Base-by-base conservation (phyloP, 2,888 invertebrate genomes). In the Protodeltote pygarga region DNA sequence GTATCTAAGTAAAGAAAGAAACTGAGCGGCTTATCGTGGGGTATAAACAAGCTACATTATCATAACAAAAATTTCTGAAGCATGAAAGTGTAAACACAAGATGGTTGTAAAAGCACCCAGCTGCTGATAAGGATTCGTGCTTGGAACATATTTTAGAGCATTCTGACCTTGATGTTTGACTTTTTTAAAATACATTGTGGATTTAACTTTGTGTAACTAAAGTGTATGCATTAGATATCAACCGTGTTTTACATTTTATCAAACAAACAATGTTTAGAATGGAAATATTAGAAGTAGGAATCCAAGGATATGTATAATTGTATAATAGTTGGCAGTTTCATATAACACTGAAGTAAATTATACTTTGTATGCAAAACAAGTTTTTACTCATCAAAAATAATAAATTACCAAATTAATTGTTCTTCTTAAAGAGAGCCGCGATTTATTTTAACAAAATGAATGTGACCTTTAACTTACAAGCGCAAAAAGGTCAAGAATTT, bases 11-110 rank as follows among this genome's bases (percentile, higher is more conserved):
- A 37, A 49, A 55, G 31, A 50, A 51, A 19, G 25, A 40, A 20
- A 32, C 15, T 35, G 28, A 54, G 41, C 31, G 27, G 17, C 28
- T 71, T 79, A 79, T 78, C 76, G 52, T 17, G 23, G 51, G 31
- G 41, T 67, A 68, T 69, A 71, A 69, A 69, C 69, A 71, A 65
- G 53, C 23, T 11, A 54, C 47, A 52, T 44, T 78, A 74, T 75
- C 74, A 58, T 65, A 58, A 76, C 73, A 71, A 71, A 74, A 71
- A 60, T 59, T 61, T 48, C 49, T 57, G 49, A 66, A 70, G 69
- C 78, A 81, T 79, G 73, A 73, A 73, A 75, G 65, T 74, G 77
- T 73, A 82, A 84, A 84, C 82, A 81, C 15, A 29, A 50, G 55
- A 28, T 23, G 66, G 68, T 67, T 73, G 73, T 77, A 75, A 76